Percentiles rank a stretch among this genome's conserved stretches.
Conservation (phyloP, 2,888 invertebrate species). For the Nasonovia ribisnigri region DNA sequence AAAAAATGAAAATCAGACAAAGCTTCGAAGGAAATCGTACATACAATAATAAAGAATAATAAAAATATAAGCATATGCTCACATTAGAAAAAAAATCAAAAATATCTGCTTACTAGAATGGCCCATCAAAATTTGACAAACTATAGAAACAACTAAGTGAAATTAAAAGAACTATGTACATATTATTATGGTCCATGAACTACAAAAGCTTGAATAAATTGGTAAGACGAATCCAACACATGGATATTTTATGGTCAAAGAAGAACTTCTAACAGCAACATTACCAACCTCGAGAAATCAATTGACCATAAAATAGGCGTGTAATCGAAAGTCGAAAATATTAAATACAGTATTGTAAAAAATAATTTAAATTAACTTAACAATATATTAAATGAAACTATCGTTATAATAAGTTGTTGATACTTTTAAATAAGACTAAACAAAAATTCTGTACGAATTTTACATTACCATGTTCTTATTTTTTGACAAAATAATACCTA, state of each 20-base stretch:
- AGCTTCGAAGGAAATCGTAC: neutral
- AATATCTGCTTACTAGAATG: neutral
- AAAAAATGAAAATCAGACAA: neutral
- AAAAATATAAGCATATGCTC: neutral
- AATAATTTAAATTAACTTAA: neutral
- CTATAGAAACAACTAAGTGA: neutral
- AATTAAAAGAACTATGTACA: neutral
- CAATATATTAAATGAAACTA: neutral
- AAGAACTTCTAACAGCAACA: neutral
- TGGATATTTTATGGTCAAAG: neutral
- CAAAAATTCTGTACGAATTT: neutral
- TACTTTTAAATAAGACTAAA: neutral
- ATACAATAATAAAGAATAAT: neutral
- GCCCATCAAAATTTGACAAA: neutral
- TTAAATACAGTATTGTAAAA: neutral
- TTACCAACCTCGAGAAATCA: neutral
- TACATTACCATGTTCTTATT: neutral
- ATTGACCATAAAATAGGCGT: neutral
- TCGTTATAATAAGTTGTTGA: neutral
- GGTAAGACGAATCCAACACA: neutral
- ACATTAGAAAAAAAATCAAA: neutral
- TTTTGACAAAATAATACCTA: neutral
- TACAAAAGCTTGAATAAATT: neutral
- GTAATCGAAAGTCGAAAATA: neutral
- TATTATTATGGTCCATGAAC: neutral